phyloP scores from a whole-genome alignment of 2,888 invertebrate genomes.

The Acrobasis suavella region DNA sequence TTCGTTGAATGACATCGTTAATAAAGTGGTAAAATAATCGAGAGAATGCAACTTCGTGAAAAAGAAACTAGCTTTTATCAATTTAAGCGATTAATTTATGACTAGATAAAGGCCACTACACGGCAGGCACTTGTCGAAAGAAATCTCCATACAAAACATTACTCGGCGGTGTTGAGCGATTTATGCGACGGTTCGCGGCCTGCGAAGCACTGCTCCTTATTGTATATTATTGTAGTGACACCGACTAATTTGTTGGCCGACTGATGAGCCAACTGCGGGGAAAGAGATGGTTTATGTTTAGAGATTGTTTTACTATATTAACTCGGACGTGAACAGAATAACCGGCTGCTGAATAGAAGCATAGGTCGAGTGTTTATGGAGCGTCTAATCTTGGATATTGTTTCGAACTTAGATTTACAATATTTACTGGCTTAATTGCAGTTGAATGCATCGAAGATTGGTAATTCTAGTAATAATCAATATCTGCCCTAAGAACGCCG shows the following conservation, averaged over 20 bases:
- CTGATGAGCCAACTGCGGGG: slow-evolving; percentile 74
- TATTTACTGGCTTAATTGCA: no score
- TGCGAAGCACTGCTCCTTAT: slow-evolving; percentile 67
- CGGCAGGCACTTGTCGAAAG: slow-evolving; percentile 73
- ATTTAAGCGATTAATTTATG: slow-evolving; percentile 75
- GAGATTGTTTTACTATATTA: slow-evolving; percentile 61
- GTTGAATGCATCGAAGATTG: no score
- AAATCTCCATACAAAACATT: slow-evolving; percentile 83
- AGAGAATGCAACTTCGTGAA: slow-evolving; percentile 34
- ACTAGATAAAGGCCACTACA: slow-evolving; percentile 77
- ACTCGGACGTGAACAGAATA: slow-evolving; percentile 47
- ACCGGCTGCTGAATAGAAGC: slow-evolving; percentile 35
- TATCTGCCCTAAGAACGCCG: no score
- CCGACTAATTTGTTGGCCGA: slow-evolving; percentile 80
- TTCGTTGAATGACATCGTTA: slow-evolving; percentile 31
- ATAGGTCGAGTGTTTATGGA: slow-evolving; percentile 23
- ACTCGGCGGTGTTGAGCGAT: slow-evolving; percentile 76
- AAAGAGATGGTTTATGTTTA: slow-evolving; percentile 71
- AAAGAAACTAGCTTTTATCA: slow-evolving; percentile 59
- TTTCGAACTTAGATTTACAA: no score
- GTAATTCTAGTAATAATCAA: no score
- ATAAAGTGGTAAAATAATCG: slow-evolving; percentile 32
- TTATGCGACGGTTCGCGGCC: slow-evolving; percentile 73
- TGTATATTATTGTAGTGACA: slow-evolving; percentile 82
- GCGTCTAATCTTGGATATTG: no score